A percentile compares a stretch with the other conserved stretches of the same genome.
Conservation (phyloP, 2,113 vertebrate genomes). For the Actinemys pallida region DNA sequence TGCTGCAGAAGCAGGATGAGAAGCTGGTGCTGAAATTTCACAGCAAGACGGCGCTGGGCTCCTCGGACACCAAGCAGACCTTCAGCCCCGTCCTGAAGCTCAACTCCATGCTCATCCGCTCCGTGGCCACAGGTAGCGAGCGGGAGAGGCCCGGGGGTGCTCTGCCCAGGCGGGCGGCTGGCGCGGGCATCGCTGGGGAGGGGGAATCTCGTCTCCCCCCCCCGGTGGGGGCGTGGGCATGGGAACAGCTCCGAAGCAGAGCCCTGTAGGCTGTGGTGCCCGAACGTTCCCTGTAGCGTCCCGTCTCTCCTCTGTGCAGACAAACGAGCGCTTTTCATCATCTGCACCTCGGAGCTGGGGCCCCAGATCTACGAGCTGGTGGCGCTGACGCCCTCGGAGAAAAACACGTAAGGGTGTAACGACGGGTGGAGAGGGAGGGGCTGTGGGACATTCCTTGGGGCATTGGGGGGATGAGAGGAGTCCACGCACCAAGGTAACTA, state of each 20-base stretch:
- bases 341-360: constrained; percentile 91
- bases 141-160: no score
- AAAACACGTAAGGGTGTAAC: constrained; percentile 84
- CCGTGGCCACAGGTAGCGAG: constrained; percentile 88
- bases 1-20: constrained; percentile 92
- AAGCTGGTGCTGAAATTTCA: constrained; percentile 89
- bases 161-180: neutral
- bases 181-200: no score
- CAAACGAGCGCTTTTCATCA: constrained; percentile 92
- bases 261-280: neutral
- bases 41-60: constrained; percentile 67
- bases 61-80: constrained; percentile 86
- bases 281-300: accelerated
- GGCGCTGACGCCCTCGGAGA: constrained; percentile 87
- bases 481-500: no score
- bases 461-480: accelerated
- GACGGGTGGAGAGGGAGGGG: accelerated
- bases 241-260: neutral
- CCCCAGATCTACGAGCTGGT: constrained; percentile 95
- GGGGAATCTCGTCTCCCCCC: no score
- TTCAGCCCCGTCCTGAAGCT: constrained; percentile 92
- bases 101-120: constrained; percentile 88
- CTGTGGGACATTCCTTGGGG: neutral
- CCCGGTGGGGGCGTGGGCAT: no score
- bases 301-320: constrained; percentile 75